phyloP scores from a whole-genome alignment of 2,797 vertebrate species.

The Leptoclinus maculatus region DNA sequence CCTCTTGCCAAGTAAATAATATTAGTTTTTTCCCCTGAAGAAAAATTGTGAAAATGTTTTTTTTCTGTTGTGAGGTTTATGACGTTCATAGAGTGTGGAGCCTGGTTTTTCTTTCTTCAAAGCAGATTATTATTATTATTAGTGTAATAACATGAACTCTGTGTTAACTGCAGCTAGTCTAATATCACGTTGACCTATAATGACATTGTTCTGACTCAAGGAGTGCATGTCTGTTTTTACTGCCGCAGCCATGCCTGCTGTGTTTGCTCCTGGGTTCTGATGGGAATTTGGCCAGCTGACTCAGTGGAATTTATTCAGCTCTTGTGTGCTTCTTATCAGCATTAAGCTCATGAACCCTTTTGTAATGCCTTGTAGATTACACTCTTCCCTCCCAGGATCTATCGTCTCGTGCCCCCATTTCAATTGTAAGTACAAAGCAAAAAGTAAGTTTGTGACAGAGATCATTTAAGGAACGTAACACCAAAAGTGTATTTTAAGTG shows the following conservation, averaged over 20 bases:
- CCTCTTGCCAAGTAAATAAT: not conserved
- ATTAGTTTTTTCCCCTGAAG: not conserved
- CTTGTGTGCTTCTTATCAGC: conserved; percentile 38
- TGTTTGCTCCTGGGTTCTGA: conserved; percentile 31
- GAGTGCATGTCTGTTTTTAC: conserved; percentile 40
- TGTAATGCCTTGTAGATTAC: conserved; percentile 2
- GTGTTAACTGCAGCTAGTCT: not conserved
- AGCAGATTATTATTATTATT: not conserved
- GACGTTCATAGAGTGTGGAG: not conserved
- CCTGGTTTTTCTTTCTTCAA: not conserved
- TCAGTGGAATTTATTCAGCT: conserved; percentile 26
- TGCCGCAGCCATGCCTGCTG: not conserved
- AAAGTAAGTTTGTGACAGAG: not conserved
- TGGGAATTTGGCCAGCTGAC: conserved; percentile 60
- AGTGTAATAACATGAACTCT: conserved; percentile 2
- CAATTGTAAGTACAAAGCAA: not conserved
- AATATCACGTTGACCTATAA: not conserved
- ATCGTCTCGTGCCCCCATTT: not conserved
- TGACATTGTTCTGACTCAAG: conserved; percentile 11
- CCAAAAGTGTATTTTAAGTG: not conserved
- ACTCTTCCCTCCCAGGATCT: not conserved
- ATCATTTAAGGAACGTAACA: not conserved
- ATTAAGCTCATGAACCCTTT: conserved; percentile 1
- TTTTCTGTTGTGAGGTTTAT: not conserved
- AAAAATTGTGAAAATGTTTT: not conserved